Evolutionary conservation across 2,888 invertebrate species (phyloP).

Genomic region (Eubasilissa splendida): DNA sequence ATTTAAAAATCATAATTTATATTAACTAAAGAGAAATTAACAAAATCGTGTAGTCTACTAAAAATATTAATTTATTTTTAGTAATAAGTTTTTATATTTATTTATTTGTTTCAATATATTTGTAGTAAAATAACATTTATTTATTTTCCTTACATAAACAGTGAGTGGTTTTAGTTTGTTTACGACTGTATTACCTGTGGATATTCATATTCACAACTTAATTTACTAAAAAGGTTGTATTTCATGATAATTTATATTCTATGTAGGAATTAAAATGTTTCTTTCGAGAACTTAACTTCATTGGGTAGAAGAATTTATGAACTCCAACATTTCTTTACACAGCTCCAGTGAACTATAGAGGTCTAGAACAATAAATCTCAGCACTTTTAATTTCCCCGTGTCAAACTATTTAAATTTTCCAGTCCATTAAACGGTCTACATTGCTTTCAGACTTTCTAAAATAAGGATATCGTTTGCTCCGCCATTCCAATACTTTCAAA

Average conservation of each 20-base stretch:
- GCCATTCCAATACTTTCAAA: conserved; percentile 10
- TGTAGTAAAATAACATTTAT: no score
- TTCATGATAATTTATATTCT: background rate
- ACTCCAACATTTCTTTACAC: background rate
- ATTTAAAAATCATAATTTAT: no score
- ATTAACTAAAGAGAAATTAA: no score
- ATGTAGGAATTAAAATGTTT: conserved; percentile 7
- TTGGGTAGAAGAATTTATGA: conserved; percentile 29
- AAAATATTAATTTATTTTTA: no score
- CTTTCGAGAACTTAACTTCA: background rate
- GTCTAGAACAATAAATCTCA: conserved; percentile 31
- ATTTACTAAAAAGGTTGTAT: no score
- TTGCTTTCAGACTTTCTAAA: conserved; percentile 28
- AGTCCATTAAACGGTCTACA: conserved; percentile 44
- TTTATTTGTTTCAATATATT: no score
- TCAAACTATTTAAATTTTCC: conserved; percentile 54
- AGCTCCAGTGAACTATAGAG: background rate
- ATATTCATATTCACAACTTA: no score
- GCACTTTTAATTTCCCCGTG: conserved; percentile 49
- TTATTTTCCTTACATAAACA: no score
- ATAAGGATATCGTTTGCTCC: conserved; percentile 26
- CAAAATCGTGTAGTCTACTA: no score
- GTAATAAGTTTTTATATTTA: no score
- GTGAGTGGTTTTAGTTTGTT: no score
- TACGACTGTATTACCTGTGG: no score